phyloP scores from a whole-genome alignment of 2,797 vertebrate species.

The Tiaroga cobitis region DNA sequence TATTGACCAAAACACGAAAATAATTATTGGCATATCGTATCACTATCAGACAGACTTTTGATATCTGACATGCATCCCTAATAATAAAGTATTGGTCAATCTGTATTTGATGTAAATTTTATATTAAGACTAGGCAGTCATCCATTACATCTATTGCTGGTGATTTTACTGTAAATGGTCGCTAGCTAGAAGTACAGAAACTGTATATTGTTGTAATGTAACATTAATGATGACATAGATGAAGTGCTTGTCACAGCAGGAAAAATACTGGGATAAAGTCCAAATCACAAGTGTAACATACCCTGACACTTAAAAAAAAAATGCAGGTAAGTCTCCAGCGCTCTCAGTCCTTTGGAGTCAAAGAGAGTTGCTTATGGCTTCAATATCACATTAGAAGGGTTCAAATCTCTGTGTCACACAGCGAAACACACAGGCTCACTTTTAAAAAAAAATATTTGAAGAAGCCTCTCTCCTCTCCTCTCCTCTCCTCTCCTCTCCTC shows the following conservation, averaged over 20 bases:
- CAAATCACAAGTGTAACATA: constrained; percentile 17
- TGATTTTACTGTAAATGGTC: background rate
- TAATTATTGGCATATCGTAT: background rate
- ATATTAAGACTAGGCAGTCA: background rate
- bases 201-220: background rate
- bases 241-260: background rate
- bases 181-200: background rate
- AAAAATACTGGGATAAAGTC: background rate
- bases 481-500: constrained; percentile 73
- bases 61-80: background rate
- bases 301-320: background rate
- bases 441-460: constrained; percentile 11
- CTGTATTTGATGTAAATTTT: background rate
- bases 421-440: background rate
- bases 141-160: background rate
- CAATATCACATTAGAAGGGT: background rate
- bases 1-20: background rate
- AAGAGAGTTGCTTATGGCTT: constrained; percentile 8
- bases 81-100: background rate
- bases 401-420: constrained; percentile 14
- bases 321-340: background rate
- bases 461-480: constrained; percentile 52
- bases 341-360: background rate
- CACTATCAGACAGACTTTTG: background rate
- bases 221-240: background rate